Base-by-base conservation (phyloP, 2,888 invertebrate genomes). In the Ferrisia virgata region DNA sequence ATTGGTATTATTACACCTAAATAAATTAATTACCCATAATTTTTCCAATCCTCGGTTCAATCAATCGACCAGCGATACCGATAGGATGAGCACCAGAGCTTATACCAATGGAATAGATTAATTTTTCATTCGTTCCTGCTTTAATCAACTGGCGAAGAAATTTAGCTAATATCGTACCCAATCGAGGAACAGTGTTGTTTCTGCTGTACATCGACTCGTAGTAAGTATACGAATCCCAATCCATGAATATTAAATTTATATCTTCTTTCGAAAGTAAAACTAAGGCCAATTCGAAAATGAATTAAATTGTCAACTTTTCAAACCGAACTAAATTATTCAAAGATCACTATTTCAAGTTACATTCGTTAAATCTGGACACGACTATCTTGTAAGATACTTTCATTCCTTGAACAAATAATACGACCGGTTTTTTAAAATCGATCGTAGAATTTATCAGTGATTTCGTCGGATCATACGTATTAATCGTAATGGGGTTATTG, bases 161-260 rank as follows among this genome's bases (percentile, higher is more conserved):
- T 78, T 78, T 22, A 31, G 33, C 78, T 9, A 78, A n/a, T 6
- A 78, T 78, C 6, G 2, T 33, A 9, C 33, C 15, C 78, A 78
- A 18, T 28, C 25, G 78, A 11, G 78, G 78, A 31, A 33, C 78
- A 5, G 78, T 78, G 11, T 33, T 36, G 18, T 33, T 78, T 78
- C 78, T 78, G 6, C n/a, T 31, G 18, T 78, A 78, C 31, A 31
- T n/a, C 5, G 33, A 15, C 2, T 33, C 78, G 36, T 28, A 78
- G 18, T n/a, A 36, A 36, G 33, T 18, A 36, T 78, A 78, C 39
- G 78, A 78, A 33, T 78, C 78, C 78, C 78, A 78, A 18, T 78
- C 18, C 11, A 36, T 31, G 18, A 78, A 31, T 2, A 78, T 36
- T 11, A 78, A n/a, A 33, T 78, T 78, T 6, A 33, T 6, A 31